A percentile compares a stretch with the other conserved stretches of the same genome.
Evolutionary conservation across 2,113 vertebrate genomes (phyloP).

Genomic region (Apodemus sylvaticus): DNA sequence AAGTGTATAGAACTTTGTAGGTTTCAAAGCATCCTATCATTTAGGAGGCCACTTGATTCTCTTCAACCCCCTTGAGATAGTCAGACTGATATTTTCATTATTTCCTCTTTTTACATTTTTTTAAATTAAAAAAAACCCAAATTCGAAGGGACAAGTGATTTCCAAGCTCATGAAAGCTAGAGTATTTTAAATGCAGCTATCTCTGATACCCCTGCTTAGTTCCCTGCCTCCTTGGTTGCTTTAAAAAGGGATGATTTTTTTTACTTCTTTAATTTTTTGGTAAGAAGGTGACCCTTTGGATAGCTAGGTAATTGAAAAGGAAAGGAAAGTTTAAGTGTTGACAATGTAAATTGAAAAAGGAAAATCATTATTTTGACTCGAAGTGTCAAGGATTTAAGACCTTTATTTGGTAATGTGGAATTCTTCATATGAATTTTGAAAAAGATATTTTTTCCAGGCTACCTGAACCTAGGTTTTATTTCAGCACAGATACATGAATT

Average conservation of each 20-base stretch:
- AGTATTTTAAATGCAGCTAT: neutral
- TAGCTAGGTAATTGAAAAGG: slow-evolving; percentile 37
- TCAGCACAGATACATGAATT: neutral
- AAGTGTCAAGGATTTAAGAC: slow-evolving; percentile 21
- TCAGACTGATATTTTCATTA: neutral
- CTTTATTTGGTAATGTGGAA: neutral
- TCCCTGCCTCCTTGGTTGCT: neutral
- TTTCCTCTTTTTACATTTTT: slow-evolving; percentile 16
- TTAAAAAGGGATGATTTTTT: neutral
- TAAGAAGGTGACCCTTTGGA: neutral
- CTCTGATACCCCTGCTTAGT: neutral
- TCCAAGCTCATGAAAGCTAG: slow-evolving; percentile 28
- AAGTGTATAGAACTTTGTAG: neutral
- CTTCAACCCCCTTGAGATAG: neutral
- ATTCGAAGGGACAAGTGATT: slow-evolving; percentile 50
- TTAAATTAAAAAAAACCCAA: neutral
- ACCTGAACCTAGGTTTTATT: slow-evolving; percentile 6
- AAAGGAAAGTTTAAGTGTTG: neutral
- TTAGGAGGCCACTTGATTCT: slow-evolving; percentile 35
- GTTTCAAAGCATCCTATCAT: slow-evolving; percentile 40
- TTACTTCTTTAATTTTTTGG: slow-evolving; percentile 14
- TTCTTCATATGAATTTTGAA: neutral
- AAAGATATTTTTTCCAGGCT: neutral
- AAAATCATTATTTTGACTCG: slow-evolving; percentile 53
- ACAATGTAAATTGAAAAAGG: slow-evolving; percentile 29